phyloP scores from a whole-genome alignment of 1,140 invertebrate genomes.

The Homarus americanus region DNA sequence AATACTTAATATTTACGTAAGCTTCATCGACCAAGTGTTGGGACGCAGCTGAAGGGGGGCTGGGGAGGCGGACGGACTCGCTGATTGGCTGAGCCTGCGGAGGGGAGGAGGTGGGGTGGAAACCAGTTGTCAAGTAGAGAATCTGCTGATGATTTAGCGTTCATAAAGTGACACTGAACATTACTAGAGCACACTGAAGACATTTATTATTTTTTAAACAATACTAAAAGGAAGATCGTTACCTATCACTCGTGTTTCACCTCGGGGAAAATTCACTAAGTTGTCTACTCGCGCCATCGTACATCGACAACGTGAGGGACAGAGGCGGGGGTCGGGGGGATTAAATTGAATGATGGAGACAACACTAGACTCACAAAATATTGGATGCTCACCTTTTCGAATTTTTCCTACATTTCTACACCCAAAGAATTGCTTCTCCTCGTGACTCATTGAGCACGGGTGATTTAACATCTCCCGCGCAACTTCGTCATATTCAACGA shows the following conservation, averaged over 20 bases:
- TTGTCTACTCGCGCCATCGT: conserved; percentile 26
- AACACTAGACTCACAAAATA: conserved; percentile 72
- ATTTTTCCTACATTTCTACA: conserved; percentile 72
- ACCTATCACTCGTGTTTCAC: no score
- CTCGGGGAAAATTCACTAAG: no score
- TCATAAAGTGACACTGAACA: no score
- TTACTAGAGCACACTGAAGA: no score
- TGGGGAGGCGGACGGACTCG: conserved; percentile 58
- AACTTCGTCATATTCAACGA: conserved; percentile 16
- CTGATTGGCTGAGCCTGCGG: conserved; percentile 61
- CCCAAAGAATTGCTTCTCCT: conserved; percentile 70
- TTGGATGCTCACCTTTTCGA: conserved; percentile 71
- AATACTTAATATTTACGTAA: neutral
- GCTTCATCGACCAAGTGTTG: neutral
- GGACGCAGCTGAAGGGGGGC: conserved; percentile 50
- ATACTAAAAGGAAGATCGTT: no score
- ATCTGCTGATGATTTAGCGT: neutral
- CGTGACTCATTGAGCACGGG: conserved; percentile 65
- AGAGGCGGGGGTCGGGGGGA: conserved; percentile 54
- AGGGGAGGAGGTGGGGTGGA: conserved; percentile 39
- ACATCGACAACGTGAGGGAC: neutral
- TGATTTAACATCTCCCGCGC: conserved; percentile 61
- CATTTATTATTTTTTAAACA: no score
- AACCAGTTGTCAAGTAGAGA: conserved; percentile 25
- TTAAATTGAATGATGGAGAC: conserved; percentile 74